A percentile compares a stretch with the other conserved stretches of the same genome.
phyloP scores from a whole-genome alignment of 2,797 vertebrate species.

The Saxicola maurus region DNA sequence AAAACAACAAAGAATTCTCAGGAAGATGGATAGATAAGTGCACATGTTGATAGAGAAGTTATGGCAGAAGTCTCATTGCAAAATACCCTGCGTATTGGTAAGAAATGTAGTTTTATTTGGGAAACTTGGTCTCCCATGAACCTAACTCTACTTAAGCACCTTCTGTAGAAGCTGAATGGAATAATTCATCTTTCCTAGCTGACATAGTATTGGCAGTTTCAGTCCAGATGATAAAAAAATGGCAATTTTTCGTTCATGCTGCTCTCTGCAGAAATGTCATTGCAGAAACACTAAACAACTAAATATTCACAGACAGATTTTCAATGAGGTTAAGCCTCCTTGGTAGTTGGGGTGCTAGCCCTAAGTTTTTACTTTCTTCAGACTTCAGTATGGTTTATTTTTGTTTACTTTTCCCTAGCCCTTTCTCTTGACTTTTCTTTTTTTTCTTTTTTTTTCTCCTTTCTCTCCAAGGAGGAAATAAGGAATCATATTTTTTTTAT shows the following conservation, averaged over 20 bases:
- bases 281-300: neutral
- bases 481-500: constrained; percentile 60
- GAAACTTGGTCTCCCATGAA: neutral
- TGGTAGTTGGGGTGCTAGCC: neutral
- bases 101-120: neutral
- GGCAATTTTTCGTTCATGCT: neutral
- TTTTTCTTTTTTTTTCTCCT: neutral
- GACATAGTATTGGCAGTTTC: neutral
- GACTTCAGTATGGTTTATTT: neutral
- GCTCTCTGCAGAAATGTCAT: neutral
- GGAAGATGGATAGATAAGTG: neutral
- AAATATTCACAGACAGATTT: neutral
- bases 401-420: neutral
- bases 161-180: neutral
- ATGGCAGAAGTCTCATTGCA: neutral
- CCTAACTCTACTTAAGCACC: neutral
- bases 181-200: neutral
- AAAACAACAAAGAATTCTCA: neutral
- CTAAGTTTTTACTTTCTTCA: constrained; percentile 7
- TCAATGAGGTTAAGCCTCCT: neutral
- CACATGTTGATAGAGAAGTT: neutral
- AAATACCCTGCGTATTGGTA: neutral
- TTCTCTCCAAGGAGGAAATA: constrained; percentile 18
- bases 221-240: neutral
- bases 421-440: neutral